Evolutionary conservation across 1,140 invertebrate genomes (phyloP).

Genomic region (Drosophila arizonae): DNA sequence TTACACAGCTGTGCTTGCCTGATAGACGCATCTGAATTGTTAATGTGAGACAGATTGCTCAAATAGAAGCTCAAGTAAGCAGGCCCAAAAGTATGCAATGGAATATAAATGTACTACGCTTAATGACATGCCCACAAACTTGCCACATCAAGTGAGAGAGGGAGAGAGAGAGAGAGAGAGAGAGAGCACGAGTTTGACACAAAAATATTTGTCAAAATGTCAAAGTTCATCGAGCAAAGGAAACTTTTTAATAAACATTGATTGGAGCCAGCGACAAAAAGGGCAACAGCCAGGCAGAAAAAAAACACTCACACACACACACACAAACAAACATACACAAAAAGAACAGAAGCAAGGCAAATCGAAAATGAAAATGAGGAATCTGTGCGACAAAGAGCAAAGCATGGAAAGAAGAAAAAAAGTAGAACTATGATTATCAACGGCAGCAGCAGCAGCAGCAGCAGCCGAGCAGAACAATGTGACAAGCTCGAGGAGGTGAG

Average conservation of each 20-base stretch:
- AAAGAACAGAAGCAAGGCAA: conserved; percentile 23
- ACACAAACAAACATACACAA: background rate
- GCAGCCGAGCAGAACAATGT: conserved; percentile 7
- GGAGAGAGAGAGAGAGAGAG: no score
- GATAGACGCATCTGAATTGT: conserved; percentile 10
- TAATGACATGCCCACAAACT: conserved; percentile 10
- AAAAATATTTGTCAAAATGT: conserved; percentile 45
- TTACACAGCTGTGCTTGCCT: background rate
- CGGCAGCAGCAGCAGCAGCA: background rate
- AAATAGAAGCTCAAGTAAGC: conserved; percentile 7
- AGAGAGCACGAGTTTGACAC: background rate
- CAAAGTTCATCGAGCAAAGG: conserved; percentile 55
- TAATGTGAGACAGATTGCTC: conserved; percentile 5
- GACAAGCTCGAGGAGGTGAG: conserved; percentile 8
- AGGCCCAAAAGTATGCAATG: conserved; percentile 17
- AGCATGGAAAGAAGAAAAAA: conserved; percentile 15
- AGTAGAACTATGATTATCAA: conserved; percentile 61
- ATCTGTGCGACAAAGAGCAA: conserved; percentile 29
- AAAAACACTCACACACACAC: background rate
- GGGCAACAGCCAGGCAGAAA: background rate
- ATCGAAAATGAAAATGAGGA: conserved; percentile 43
- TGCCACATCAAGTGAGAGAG: background rate
- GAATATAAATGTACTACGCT: background rate
- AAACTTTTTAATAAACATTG: conserved; percentile 70
- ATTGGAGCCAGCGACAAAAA: conserved; percentile 53